Evolutionary conservation across 2,113 vertebrate species (phyloP).

Genomic region (Lepidiolamprologus cunningtoni): DNA sequence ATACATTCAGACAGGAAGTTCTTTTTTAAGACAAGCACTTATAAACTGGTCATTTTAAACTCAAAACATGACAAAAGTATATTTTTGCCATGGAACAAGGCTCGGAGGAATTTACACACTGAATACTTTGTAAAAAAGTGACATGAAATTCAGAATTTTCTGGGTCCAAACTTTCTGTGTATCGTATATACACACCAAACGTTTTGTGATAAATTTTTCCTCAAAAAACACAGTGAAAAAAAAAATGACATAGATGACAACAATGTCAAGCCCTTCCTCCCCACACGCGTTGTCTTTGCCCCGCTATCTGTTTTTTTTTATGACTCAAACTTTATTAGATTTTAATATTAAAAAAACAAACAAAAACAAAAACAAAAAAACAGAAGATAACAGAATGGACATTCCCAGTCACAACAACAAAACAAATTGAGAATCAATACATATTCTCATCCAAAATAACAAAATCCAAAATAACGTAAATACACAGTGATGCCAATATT

Average conservation of each 20-base stretch:
- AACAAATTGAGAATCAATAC: no score
- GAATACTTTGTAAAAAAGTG: neutral
- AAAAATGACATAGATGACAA: neutral
- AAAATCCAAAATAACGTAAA: no score
- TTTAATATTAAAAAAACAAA: no score
- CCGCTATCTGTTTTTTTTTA: neutral
- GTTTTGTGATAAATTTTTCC: neutral
- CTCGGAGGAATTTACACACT: neutral
- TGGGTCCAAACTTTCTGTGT: neutral
- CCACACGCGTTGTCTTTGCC: neutral
- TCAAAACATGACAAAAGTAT: neutral
- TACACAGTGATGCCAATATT: no score
- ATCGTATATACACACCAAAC: neutral
- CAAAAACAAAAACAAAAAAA: no score
- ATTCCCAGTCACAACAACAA: no score
- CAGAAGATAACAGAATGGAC: no score
- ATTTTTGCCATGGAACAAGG: neutral
- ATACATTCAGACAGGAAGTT: neutral
- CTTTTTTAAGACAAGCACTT: neutral
- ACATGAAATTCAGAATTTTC: neutral
- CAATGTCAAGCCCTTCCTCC: neutral
- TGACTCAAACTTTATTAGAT: no score
- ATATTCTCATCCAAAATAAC: no score
- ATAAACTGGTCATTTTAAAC: fast-evolving
- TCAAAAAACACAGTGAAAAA: neutral